Evolutionary conservation across 2,888 invertebrate species (phyloP).

Genomic region (Helicoverpa assulta): DNA sequence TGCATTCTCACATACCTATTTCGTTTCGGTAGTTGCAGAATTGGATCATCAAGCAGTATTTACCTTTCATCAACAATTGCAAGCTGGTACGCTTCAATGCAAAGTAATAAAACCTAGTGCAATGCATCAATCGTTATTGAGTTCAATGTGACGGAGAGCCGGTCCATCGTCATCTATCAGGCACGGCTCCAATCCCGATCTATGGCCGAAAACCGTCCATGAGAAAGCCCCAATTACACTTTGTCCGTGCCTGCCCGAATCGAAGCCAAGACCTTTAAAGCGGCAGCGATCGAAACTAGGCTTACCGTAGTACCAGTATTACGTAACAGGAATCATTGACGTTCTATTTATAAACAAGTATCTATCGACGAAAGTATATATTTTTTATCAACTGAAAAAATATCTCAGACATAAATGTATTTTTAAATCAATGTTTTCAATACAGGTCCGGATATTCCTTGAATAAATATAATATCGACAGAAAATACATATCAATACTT

Average conservation of each 20-base stretch:
- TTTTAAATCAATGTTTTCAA: slow-evolving; percentile 43
- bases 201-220: slow-evolving; percentile 25
- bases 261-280: slow-evolving; percentile 46
- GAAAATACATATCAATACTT: slow-evolving; percentile 56
- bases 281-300: slow-evolving; percentile 24
- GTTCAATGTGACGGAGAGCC: neutral
- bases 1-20: no score
- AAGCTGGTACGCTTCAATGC: neutral
- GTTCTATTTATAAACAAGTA: slow-evolving; percentile 4
- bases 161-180: slow-evolving; percentile 29
- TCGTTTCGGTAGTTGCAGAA: no score
- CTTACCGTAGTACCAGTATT: slow-evolving; percentile 12
- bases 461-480: slow-evolving; percentile 62
- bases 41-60: no score
- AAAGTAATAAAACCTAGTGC: neutral
- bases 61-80: no score
- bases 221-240: slow-evolving; percentile 40
- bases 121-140: slow-evolving; percentile 6
- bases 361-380: slow-evolving; percentile 2
- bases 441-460: slow-evolving; percentile 61
- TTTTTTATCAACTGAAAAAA: slow-evolving; percentile 38
- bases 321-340: slow-evolving; percentile 11
- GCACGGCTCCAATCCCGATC: slow-evolving; percentile 6
- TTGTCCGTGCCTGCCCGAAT: slow-evolving; percentile 18
- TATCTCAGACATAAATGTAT: slow-evolving; percentile 34